Conservation (phyloP, 64 coral and sea anemone genomes). For the Actinia equina region DNA sequence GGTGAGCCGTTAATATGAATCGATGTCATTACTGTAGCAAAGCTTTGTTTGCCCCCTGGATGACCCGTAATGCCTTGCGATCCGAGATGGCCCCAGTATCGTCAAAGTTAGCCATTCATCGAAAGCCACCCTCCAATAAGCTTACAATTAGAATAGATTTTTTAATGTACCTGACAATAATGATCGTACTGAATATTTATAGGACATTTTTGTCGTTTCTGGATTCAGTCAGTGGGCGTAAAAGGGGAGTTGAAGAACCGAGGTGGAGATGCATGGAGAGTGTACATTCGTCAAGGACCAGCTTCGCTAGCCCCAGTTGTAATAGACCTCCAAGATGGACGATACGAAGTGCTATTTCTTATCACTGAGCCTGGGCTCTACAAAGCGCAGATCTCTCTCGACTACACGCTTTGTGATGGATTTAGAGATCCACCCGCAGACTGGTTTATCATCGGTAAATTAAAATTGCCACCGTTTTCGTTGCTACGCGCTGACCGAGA, state of each 20-base stretch:
- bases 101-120: too few species aligned
- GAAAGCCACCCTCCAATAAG: too few species aligned
- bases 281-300: constrained; percentile 79
- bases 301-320: constrained; percentile 70
- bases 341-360: constrained; percentile 68
- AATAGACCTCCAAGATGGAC: constrained; percentile 57
- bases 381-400: constrained; percentile 51
- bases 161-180: too few species aligned
- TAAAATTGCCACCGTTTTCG: too few species aligned
- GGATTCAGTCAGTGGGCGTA: constrained; percentile 65
- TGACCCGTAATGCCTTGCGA: too few species aligned
- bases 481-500: too few species aligned
- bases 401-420: constrained; percentile 80
- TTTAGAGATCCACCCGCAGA: constrained; percentile 49
- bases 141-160: too few species aligned
- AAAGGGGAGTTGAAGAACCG: constrained; percentile 20
- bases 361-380: constrained; percentile 62
- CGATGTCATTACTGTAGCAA: too few species aligned
- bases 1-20: too few species aligned
- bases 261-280: constrained; percentile 74
- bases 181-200: not conserved
- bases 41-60: too few species aligned
- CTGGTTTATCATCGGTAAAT: constrained; percentile 76
- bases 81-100: too few species aligned
- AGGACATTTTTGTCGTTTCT: constrained; percentile 82